Conservation (phyloP, 2,797 vertebrate species). For the Oceanodroma leucorhoa region DNA sequence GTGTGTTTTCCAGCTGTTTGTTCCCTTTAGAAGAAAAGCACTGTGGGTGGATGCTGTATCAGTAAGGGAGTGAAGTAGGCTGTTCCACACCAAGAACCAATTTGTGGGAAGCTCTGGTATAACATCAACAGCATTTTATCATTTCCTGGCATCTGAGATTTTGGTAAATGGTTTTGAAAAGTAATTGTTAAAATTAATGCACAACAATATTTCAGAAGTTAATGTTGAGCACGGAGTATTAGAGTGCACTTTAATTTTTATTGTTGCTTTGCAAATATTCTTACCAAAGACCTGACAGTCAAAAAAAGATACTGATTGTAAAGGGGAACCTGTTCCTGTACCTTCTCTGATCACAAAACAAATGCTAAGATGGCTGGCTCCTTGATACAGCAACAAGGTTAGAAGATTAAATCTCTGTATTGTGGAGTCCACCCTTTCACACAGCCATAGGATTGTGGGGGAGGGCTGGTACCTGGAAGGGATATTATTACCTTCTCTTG, state of each 20-base stretch:
- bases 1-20: slow-evolving; percentile 45
- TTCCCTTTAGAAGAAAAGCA: slow-evolving; percentile 13
- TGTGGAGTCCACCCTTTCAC: not conserved
- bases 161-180: slow-evolving; percentile 10
- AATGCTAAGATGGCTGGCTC: not conserved
- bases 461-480: not conserved
- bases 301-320: not conserved
- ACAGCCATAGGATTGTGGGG: not conserved
- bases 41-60: not conserved
- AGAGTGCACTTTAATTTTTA: not conserved
- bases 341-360: not conserved
- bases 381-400: not conserved
- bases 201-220: slow-evolving; percentile 28
- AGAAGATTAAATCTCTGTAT: not conserved
- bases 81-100: not conserved
- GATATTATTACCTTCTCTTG: not conserved
- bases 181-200: not conserved
- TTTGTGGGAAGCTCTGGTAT: not conserved
- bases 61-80: not conserved
- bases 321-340: not conserved
- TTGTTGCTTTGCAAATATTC: slow-evolving; percentile 37
- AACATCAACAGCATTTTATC: not conserved
- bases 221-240: not conserved
- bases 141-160: not conserved
- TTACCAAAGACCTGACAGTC: not conserved